Base-by-base conservation (phyloP, 1,140 invertebrate species). In the Neelides sp. region DNA sequence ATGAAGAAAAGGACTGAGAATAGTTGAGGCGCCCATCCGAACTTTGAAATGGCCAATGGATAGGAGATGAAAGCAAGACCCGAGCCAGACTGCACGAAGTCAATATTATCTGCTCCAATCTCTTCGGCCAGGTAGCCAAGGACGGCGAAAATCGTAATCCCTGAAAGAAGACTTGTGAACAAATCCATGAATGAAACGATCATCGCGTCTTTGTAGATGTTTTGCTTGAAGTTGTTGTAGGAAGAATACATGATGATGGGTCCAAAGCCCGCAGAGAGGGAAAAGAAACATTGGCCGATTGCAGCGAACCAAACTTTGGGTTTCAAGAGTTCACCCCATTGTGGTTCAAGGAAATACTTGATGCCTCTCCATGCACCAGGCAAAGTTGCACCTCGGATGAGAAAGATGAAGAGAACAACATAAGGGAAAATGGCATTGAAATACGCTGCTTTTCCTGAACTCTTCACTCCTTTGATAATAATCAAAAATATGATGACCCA, bases 351-450 rank as follows among this genome's bases (percentile, higher is more conserved):
- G 61, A 85, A 85, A 62, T 80, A 88, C 0, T 77, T 59, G 23
- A 90, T 85, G 5, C 87, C 86, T 37, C 79, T 69, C 0, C 63
- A 65, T 1, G 85, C 81, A 1, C 85, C 85, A 5, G 79, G 74
- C 47, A 90, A 66, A 2, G 83, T n/a, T 0, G 77, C 69, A 1
- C 81, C 82, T 52, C 79, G 73, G 12, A 83, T 73, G 1, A 91
- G 68, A 1, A 90, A 64, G 1, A 77, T 76, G 2, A 85, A 69
- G 61, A 91, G 74, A 15, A 89, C 76, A 0, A 87, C 71, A 62
- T 90, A 90, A 1, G 86, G 85, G 63, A 90, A 90, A 1, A 87
- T 64, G 0, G 85, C 85, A 0, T 86, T 74, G 64, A 90, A 88
- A 64, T 89, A 90, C 1, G 83, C 75, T 0, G 56, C 24, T 48